Percentiles rank a stretch among this genome's conserved stretches.
phyloP scores from a whole-genome alignment of 2,888 invertebrate species.

The Synanthedon myopaeformis region DNA sequence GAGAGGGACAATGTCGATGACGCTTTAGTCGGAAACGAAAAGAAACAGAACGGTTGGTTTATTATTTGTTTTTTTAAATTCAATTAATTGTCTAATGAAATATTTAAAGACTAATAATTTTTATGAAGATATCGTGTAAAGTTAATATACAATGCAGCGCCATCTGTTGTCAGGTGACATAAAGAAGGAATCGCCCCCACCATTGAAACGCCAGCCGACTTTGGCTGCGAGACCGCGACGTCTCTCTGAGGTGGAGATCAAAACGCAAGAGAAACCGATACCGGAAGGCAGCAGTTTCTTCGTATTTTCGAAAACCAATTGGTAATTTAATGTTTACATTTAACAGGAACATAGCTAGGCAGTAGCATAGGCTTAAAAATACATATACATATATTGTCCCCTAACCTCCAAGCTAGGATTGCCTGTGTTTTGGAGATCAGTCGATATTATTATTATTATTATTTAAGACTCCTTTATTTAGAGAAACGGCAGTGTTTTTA shows the following conservation, averaged over 20 bases:
- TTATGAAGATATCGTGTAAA: background rate
- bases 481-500: too few species aligned
- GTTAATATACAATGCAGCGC: background rate
- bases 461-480: too few species aligned
- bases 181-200: constrained; percentile 26
- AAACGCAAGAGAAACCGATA: constrained; percentile 86
- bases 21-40: constrained; percentile 42
- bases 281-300: constrained; percentile 92
- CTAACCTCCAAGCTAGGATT: too few species aligned
- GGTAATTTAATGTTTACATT: constrained; percentile 75
- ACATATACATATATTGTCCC: too few species aligned
- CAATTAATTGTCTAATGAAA: too few species aligned
- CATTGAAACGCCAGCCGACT: constrained; percentile 27
- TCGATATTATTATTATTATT: too few species aligned
- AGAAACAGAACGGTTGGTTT: constrained; percentile 47
- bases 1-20: constrained; percentile 70
- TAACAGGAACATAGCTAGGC: too few species aligned
- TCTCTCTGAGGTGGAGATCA: constrained; percentile 84
- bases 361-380: too few species aligned
- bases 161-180: constrained; percentile 34
- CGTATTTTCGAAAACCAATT: constrained; percentile 89
- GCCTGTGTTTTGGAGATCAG: too few species aligned
- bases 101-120: background rate
- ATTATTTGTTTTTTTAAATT: background rate
- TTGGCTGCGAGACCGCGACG: constrained; percentile 82